Evolutionary conservation across 2,888 invertebrate species (phyloP).

Genomic region (Lamellibrachia columna): DNA sequence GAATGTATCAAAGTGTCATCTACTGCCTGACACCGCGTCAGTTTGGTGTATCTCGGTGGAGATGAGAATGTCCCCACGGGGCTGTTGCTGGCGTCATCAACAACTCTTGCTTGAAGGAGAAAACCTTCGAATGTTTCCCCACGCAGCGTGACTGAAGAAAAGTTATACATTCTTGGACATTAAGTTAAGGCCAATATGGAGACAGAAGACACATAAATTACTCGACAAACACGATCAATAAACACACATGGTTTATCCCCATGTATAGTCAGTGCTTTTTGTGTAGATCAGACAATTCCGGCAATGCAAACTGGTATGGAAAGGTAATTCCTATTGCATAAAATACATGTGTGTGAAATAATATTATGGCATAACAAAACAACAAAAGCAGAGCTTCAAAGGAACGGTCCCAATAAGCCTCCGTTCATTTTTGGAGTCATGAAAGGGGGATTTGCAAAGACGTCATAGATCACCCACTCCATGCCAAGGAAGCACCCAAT

Average conservation of each 20-base stretch:
- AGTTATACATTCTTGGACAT: neutral
- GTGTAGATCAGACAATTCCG: neutral
- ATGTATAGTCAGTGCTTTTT: neutral
- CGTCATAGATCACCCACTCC: no score
- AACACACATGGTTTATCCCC: neutral
- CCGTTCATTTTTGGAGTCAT: no score
- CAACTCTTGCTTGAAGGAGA: neutral
- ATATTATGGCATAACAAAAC: neutral
- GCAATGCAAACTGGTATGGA: neutral
- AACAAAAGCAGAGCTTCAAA: neutral
- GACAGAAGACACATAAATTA: neutral
- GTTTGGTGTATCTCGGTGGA: neutral
- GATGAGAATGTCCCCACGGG: neutral
- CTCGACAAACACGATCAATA: neutral
- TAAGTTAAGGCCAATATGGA: no score
- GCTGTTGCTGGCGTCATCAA: neutral
- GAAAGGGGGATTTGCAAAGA: no score
- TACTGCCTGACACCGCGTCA: neutral
- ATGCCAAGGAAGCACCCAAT: no score
- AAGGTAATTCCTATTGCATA: no score
- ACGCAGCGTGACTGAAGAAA: neutral
- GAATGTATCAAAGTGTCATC: constrained; percentile 16
- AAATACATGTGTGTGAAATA: no score
- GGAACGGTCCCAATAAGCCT: no score
- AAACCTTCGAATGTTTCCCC: neutral